Evolutionary conservation across 2,888 invertebrate genomes (phyloP), one percentile per base, ranked within the genome.

Genomic region (Meta bourneti): DNA sequence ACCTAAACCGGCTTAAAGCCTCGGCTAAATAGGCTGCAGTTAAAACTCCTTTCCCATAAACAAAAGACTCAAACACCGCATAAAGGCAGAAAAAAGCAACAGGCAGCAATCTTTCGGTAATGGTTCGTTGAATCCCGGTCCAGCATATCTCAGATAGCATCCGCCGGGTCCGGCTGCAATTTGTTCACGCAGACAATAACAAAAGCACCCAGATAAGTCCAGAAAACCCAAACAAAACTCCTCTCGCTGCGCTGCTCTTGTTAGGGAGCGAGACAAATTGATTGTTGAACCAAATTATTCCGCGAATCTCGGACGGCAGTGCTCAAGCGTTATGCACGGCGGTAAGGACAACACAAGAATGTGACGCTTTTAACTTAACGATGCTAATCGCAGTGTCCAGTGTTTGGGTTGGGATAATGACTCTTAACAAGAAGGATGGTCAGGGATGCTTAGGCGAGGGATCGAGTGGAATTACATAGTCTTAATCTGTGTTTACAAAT

Each of bases 361-460:
- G 61, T 34, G 79, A 79, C 79, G 61, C 20, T 2, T 34, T 79
- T 61, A 61, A 0, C 61, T 11, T 61, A 61, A 61, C 16, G 61
- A 61, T 61, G 11, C 61, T 61, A 34, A 34, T 34, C 34, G 34
- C 34, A 4, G 34, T 4, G 34, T 34, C 34, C 34, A 16, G 13
- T 61, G 61, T 5, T 61, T 61, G 16, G 11, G 61, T 0, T 11
- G 61, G 7, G 11, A 16, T 61, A 61, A 61, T 54, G 61, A 61
- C 79, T 34, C 54, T 19, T 20, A 77, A 77, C 49, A 61, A 79
- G 13, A n/a, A n/a, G n/a, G n/a, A 77, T 77, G 77, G 77, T 52
- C 7, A 51, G 0, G 9, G n/a, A 8, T 34, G 34, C 34, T 34
- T 34, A 34, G 34, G 34, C 34, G 34, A 34, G 34, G 1, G 34